Base-by-base conservation (phyloP, 2,888 invertebrate genomes). In the Lissocephala sabroskyi region DNA sequence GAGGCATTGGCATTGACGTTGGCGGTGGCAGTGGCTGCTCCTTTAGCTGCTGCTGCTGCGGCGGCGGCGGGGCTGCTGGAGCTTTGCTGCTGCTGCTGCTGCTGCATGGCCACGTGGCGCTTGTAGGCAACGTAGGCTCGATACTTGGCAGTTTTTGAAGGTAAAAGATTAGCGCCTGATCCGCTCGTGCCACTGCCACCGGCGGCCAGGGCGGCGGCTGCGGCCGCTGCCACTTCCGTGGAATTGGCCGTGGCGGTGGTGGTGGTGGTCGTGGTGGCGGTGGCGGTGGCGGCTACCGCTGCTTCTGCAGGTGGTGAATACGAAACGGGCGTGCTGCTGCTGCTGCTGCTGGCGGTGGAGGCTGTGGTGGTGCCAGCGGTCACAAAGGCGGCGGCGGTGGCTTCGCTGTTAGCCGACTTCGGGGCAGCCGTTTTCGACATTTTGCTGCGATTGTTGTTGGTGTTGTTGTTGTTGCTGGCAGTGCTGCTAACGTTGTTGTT, bases 351-450 rank as follows among this genome's bases (percentile, higher is more conserved):
- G n/a, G n/a, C n/a, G n/a, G n/a, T n/a, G n/a, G n/a, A n/a, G 54
- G 47, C 33, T 43, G 51, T 59, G 45, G 63, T 58, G 36, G 65
- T 63, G 47, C 67, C 64, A 59, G 62, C 65, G 43, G 62, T 58
- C 44, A 66, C 54, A 18, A 63, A 77, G 54, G 67, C 59, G 50
- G 67, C 56, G 48, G 59, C 55, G 29, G 62, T 48, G 30, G 65
- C 56, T 41, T 59, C 63, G 45, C 49, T 56, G 37, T 58, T 55
- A 41, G 43, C 52, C 51, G 51, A 33, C 64, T 63, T 62, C 47
- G 61, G 62, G 58, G 64, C 61, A 64, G 66, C 57, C 48, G 62
- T 73, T 74, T 74, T 82, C 47, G 76, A 71, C 80, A 79, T 82
- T 76, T 80, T 80, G 61, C 51, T 60, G 54, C 59, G 49, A 18